Percentiles rank a stretch among this genome's conserved stretches.
These are phyloP conservation scores for Dreissena polymorpha DNA, from an alignment of 1,140 invertebrate species.

Conservation along the genomic window DNA sequence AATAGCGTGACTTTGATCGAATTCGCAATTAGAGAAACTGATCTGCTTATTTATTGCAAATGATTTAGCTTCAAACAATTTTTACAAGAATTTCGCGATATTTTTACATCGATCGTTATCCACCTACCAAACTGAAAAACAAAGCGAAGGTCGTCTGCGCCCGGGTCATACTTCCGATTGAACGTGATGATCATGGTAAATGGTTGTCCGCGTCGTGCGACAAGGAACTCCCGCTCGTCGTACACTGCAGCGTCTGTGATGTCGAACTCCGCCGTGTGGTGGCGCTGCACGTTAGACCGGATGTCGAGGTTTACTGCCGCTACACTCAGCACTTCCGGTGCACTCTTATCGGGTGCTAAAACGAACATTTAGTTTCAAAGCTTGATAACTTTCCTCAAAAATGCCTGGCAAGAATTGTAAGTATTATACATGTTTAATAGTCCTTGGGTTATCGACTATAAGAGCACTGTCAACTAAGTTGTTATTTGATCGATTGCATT, in stretches of 20 bases:
- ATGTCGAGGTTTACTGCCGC: slow-evolving; percentile 57
- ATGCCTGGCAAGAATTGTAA: too few species aligned
- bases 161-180: slow-evolving; percentile 48
- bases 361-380: too few species aligned
- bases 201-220: slow-evolving; percentile 59
- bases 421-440: too few species aligned
- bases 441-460: too few species aligned
- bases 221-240: slow-evolving; percentile 52
- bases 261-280: slow-evolving; percentile 59
- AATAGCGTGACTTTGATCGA: too few species aligned
- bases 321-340: slow-evolving; percentile 2
- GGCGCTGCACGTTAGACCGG: slow-evolving; percentile 38
- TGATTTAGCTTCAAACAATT: too few species aligned
- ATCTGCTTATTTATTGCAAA: too few species aligned
- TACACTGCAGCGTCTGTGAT: slow-evolving; percentile 24
- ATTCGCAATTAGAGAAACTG: too few species aligned
- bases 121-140: slow-evolving; percentile 59
- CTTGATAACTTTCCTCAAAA: too few species aligned
- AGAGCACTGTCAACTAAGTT: too few species aligned
- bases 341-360: background rate
- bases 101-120: background rate
- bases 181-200: slow-evolving; percentile 59
- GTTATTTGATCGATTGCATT: too few species aligned
- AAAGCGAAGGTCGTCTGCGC: slow-evolving; percentile 56
- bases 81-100: too few species aligned